phyloP scores from a whole-genome alignment of 2,888 invertebrate genomes.

The Netelia inedita region DNA sequence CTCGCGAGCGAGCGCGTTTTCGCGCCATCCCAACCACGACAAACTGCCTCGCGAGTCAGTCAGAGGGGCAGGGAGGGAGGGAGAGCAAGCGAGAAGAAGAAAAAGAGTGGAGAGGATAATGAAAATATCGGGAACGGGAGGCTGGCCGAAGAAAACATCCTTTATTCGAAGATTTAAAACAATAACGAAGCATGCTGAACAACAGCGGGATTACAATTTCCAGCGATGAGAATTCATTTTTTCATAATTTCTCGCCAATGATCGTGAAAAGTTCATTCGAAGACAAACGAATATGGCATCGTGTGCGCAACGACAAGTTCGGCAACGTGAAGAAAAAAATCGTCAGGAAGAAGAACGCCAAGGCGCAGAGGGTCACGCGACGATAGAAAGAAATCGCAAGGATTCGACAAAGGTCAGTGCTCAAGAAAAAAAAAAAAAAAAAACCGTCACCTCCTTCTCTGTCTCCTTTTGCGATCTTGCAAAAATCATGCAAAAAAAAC shows the following conservation, averaged over 20 bases:
- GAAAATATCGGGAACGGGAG: too few relatives aligned
- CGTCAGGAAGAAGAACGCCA: neutral
- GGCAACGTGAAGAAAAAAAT: neutral
- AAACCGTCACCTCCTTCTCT: neutral
- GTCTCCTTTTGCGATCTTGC: constrained; percentile 49
- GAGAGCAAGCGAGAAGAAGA: neutral
- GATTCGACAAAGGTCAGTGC: constrained; percentile 64
- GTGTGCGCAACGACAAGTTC: neutral
- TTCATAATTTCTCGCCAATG: too few relatives aligned
- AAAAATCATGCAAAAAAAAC: constrained; percentile 28
- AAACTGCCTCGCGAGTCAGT: constrained; percentile 60
- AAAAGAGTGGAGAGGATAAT: neutral
- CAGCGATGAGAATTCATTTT: too few relatives aligned
- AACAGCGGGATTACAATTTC: too few relatives aligned
- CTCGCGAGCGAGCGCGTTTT: constrained; percentile 30
- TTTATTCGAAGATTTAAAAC: too few relatives aligned
- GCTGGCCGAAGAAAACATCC: too few relatives aligned
- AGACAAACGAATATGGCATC: neutral
- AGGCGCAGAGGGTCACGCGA: constrained; percentile 9
- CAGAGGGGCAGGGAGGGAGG: constrained; percentile 11
- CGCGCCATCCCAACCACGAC: constrained; percentile 23
- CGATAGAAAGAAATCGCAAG: constrained; percentile 1
- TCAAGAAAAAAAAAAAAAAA: constrained; percentile 47
- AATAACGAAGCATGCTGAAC: too few relatives aligned
- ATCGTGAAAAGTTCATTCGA: neutral